Percentiles rank a stretch among this genome's conserved stretches.
phyloP scores from a whole-genome alignment of 2,888 invertebrate genomes.

The Abrostola triplasia region DNA sequence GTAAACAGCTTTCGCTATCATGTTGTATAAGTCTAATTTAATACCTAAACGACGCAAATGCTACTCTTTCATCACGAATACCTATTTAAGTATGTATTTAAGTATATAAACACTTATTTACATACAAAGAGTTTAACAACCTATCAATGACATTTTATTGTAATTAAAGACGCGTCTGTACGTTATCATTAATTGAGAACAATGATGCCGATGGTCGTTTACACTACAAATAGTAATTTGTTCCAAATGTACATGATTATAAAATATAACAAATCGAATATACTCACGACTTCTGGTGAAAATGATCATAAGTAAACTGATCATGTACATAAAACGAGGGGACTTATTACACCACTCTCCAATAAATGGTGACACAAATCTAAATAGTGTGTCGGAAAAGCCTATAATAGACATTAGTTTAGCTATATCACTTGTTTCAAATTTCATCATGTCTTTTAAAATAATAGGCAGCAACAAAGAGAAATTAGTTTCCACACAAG shows the following conservation, averaged over 20 bases:
- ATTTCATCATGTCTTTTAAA: conserved; percentile 89
- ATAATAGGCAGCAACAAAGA: conserved; percentile 91
- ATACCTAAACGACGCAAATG: conserved; percentile 13
- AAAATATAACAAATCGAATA: background rate
- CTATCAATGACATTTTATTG: conserved; percentile 19
- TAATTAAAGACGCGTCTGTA: conserved; percentile 18
- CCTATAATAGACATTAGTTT: conserved; percentile 90
- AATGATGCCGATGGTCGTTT: conserved; percentile 29
- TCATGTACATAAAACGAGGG: conserved; percentile 90
- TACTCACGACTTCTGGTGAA: conserved; percentile 90
- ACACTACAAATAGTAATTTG: conserved; percentile 14
- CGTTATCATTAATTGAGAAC: conserved; percentile 20
- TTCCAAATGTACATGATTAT: conserved; percentile 2
- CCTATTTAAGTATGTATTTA: conserved; percentile 10
- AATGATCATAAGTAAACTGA: conserved; percentile 89
- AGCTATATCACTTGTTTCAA: conserved; percentile 89
- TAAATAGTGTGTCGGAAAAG: conserved; percentile 87
- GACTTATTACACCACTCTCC: conserved; percentile 90
- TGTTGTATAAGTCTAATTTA: background rate
- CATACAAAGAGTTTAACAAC: conserved; percentile 35
- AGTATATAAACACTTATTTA: conserved; percentile 19
- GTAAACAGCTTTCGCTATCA: background rate
- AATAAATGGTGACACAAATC: conserved; percentile 90
- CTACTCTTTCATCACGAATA: conserved; percentile 4
- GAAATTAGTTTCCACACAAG: conserved; percentile 92